Conservation (phyloP, 2,888 invertebrate genomes). For the Perizoma affinitatum region DNA sequence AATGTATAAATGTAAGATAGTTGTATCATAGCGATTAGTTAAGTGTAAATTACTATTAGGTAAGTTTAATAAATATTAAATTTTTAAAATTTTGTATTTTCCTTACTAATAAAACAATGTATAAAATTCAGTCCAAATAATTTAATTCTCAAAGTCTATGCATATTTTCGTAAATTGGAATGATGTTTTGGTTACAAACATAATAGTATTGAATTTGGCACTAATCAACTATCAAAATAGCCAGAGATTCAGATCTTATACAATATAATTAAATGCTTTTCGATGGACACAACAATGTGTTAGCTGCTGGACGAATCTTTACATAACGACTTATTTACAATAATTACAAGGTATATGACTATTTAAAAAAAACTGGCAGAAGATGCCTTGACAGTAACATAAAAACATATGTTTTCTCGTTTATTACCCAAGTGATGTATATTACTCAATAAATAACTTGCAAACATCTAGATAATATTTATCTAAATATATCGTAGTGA, state of each 20-base stretch:
- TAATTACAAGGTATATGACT: conserved; percentile 68
- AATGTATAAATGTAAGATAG: conserved; percentile 71
- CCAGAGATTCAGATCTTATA: conserved; percentile 71
- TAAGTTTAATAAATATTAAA: conserved; percentile 70
- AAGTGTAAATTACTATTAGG: conserved; percentile 50
- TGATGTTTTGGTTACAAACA: conserved; percentile 62
- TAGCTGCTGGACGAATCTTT: conserved; percentile 66
- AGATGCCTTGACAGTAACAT: conserved; percentile 18
- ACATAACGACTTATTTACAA: conserved; percentile 76
- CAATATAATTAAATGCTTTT: conserved; percentile 65
- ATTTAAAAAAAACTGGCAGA: conserved; percentile 30
- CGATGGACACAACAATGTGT: conserved; percentile 51
- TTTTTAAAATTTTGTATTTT: conserved; percentile 42
- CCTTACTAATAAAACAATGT: conserved; percentile 34
- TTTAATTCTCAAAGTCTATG: conserved; percentile 63
- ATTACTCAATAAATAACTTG: conserved; percentile 49
- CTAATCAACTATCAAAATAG: conserved; percentile 58
- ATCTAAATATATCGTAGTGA: conserved; percentile 48
- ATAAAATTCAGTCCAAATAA: conserved; percentile 77
- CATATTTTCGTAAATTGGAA: conserved; percentile 72
- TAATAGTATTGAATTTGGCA: conserved; percentile 73
- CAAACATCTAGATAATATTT: conserved; percentile 33
- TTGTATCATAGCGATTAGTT: conserved; percentile 54
- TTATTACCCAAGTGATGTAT: conserved; percentile 49
- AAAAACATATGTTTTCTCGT: not conserved